phyloP scores from a whole-genome alignment of 2,888 invertebrate species.

The Anthophora plumipes region DNA sequence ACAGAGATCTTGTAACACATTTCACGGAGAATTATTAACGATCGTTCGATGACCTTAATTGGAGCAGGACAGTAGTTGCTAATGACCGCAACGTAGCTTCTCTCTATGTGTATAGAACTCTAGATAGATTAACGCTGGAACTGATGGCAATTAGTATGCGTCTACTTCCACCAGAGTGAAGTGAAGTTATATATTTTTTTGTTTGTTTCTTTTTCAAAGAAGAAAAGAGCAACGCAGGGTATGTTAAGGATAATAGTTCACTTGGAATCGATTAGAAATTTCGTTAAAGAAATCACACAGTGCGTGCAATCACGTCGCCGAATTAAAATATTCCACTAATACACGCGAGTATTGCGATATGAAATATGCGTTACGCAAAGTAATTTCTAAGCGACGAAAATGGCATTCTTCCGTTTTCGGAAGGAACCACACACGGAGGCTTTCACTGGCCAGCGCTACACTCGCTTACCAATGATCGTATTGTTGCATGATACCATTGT shows the following conservation, averaged over 20 bases:
- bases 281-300: not conserved
- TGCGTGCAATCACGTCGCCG: not conserved
- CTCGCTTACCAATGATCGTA: slow-evolving; percentile 38
- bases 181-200: too few species aligned
- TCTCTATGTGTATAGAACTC: too few species aligned
- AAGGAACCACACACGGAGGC: slow-evolving; percentile 36
- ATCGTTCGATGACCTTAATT: slow-evolving; percentile 45
- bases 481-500: slow-evolving; percentile 47
- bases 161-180: too few species aligned
- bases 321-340: slow-evolving; percentile 11
- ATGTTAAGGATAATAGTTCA: too few species aligned
- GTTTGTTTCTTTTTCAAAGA: too few species aligned
- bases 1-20: not conserved
- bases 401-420: slow-evolving; percentile 42
- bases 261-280: too few species aligned
- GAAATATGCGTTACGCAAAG: slow-evolving; percentile 11
- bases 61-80: slow-evolving; percentile 30
- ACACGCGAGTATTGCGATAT: not conserved
- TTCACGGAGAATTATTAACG: slow-evolving; percentile 31
- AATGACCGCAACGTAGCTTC: slow-evolving; percentile 1
- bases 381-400: slow-evolving; percentile 27
- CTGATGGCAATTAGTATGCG: too few species aligned
- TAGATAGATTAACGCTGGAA: too few species aligned
- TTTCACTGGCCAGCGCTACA: slow-evolving; percentile 39
- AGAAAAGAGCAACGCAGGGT: too few species aligned